A percentile compares a stretch with the other conserved stretches of the same genome.
phyloP scores from a whole-genome alignment of 2,888 invertebrate genomes.

The Metallyticus violacea region DNA sequence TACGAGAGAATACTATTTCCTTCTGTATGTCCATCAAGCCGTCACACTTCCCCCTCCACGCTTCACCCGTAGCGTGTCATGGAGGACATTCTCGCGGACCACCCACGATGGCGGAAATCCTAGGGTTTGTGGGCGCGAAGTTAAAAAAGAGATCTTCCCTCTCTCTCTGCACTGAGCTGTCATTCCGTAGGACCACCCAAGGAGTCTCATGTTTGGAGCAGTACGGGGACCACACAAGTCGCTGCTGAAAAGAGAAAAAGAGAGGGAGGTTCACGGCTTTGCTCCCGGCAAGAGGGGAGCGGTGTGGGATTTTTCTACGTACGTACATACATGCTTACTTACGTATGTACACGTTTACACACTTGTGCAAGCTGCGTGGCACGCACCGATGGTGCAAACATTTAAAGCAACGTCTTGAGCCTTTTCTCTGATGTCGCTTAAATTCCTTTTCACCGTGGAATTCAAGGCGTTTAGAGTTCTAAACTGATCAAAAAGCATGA shows the following conservation, averaged over 20 bases:
- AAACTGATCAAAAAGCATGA: too few species aligned
- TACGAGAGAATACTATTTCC: not conserved
- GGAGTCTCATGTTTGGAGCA: not conserved
- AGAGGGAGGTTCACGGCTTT: not conserved
- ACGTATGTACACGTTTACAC: not conserved
- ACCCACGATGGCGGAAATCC: slow-evolving; percentile 19
- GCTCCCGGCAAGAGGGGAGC: not conserved
- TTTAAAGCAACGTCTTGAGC: too few species aligned
- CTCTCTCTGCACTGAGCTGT: not conserved
- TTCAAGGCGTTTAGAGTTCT: too few species aligned
- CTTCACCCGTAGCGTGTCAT: too few species aligned
- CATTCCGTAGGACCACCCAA: slow-evolving; percentile 10
- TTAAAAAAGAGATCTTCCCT: not conserved
- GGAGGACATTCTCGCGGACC: too few species aligned
- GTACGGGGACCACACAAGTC: not conserved
- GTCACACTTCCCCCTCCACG: not conserved
- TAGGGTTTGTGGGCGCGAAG: slow-evolving; percentile 18
- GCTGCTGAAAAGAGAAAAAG: too few species aligned
- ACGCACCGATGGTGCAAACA: too few species aligned
- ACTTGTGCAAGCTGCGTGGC: too few species aligned
- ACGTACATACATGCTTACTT: not conserved
- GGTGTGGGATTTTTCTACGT: not conserved
- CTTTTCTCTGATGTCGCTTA: not conserved
- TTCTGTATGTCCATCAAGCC: slow-evolving; percentile 9
- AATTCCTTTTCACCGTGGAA: not conserved